Conservation (phyloP, 2,113 vertebrate genomes). For the Xenopus tropicalis region UCB_Xtro_10.0 CM004443.2:161092501-161093000, state of each 20-base stretch:
- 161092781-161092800: not conserved
- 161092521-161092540: too few relatives aligned
- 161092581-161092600: conserved; percentile 60
- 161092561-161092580: not conserved
- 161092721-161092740: not conserved
- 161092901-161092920: too few relatives aligned
- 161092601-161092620: conserved; percentile 63
- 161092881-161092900: too few relatives aligned
- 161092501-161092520: too few relatives aligned
- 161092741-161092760: not conserved
- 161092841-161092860: too few relatives aligned
- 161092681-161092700: not conserved
- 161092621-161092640: conserved; percentile 55
- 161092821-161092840: too few relatives aligned
- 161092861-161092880: too few relatives aligned
- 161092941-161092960: too few relatives aligned
- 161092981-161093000: too few relatives aligned
- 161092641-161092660: conserved; percentile 43
- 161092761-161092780: not conserved
- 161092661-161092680: not conserved
- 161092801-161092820: too few relatives aligned
- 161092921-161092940: too few relatives aligned
- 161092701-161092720: not conserved
- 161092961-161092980: too few relatives aligned
- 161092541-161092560: not conserved